Evolutionary conservation across 53 echinoderm and acorn worm genomes (phyloP), one percentile per base, ranked within the genome.

Genomic region (Mesocentrotus franciscanus): DNA sequence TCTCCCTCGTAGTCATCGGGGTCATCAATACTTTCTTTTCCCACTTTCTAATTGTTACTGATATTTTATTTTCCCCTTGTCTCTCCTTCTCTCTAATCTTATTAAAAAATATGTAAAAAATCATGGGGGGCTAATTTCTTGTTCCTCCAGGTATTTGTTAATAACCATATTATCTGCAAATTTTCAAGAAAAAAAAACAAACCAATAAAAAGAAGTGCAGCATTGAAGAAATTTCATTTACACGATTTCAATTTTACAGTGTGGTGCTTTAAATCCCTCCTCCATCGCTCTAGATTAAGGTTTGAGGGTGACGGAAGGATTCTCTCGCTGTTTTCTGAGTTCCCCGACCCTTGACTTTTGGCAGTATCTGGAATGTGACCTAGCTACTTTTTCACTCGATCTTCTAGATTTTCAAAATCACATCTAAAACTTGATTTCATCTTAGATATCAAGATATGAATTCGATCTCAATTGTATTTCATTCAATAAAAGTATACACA

Each of bases 331-430:
- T 84, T 18, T 84, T 84, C 22, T 22, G 58, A 58, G 87, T 87
- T 57, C n/a, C n/a, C n/a, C 87, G 87, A 87, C 87, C 87, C 87
- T 87, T 87, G 87, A 87, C 87, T 87, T 39, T 42, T 9, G 87
- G 58, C 4, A 85, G n/a, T 16, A 87, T 58, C 26, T 58, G 87
- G 87, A 87, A 87, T 87, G 87, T 87, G 87, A 87, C 87, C 87
- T 58, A 56, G 87, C 87, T 87, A 87, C 58, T 58, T 87, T 87
- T 59, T 29, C 57, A 64, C 42, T 81, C 81, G 39, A 13, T 87
- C 58, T 11, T 24, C 57, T 29, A 58, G 26, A 14, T 56, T 20
- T 27, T 29, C 87, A 59, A 12, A 12, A n/a, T 87, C 87, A 87
- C 58, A 87, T 58, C 4, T 14, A 58, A 58, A 58, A 57, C 34